Conservation (phyloP, 2,888 invertebrate species). For the Stratiomys singularior region DNA sequence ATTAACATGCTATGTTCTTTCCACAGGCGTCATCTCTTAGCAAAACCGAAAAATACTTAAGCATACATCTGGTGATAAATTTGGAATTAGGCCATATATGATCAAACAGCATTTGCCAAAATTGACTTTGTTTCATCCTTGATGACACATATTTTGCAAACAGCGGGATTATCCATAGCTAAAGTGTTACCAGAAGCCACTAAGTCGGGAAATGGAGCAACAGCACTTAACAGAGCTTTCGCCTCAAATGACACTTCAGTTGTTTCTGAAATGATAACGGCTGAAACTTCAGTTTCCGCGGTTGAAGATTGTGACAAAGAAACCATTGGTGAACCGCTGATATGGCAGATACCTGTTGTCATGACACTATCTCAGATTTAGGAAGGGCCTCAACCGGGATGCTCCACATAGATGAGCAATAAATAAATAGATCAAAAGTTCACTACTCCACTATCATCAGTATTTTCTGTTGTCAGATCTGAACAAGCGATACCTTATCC, state of each 20-base stretch:
- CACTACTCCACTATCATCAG: too few relatives aligned
- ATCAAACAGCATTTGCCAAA: neutral
- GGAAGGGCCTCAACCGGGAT: neutral
- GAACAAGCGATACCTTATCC: too few relatives aligned
- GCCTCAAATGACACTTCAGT: too few relatives aligned
- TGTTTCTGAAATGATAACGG: neutral
- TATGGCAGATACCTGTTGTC: neutral
- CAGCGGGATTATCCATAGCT: neutral
- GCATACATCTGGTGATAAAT: too few relatives aligned
- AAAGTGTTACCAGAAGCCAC: neutral
- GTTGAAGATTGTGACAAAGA: neutral
- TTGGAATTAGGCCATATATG: neutral
- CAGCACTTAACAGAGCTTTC: too few relatives aligned
- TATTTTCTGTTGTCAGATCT: too few relatives aligned
- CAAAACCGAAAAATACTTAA: too few relatives aligned
- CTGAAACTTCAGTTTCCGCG: neutral
- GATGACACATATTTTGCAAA: neutral
- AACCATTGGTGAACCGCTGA: neutral
- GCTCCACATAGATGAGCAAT: neutral
- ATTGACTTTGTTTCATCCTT: neutral
- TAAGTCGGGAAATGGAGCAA: neutral
- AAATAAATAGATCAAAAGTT: too few relatives aligned
- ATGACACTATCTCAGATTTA: neutral
- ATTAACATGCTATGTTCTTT: too few relatives aligned
- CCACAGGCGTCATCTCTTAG: too few relatives aligned